A percentile compares a stretch with the other conserved stretches of the same genome.
These are phyloP conservation scores for Vannuccia rotundouncinata DNA, from an alignment of 2,888 invertebrate species.

Conservation along the genomic window DNA sequence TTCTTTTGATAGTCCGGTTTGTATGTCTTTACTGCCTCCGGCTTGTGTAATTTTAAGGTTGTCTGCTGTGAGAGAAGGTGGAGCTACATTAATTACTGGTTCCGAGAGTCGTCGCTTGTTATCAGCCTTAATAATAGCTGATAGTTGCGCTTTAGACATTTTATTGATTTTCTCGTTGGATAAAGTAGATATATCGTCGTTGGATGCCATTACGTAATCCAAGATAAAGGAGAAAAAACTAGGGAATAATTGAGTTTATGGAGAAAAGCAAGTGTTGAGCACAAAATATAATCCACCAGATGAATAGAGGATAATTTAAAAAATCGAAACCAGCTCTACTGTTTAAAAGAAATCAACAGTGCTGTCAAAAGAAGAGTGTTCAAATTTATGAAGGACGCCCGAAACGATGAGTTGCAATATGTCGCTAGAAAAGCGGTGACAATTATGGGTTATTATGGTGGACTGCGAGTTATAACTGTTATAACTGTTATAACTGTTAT, in stretches of 20 bases:
- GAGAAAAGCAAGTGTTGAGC: background rate
- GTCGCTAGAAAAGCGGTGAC: no score
- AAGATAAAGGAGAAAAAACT: background rate
- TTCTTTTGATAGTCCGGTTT: background rate
- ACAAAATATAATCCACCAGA: background rate
- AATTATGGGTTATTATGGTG: no score
- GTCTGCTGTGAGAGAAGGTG: background rate
- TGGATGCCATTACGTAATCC: background rate
- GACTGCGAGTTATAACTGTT: no score
- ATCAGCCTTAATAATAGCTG: background rate
- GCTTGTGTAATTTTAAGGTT: background rate
- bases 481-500: no score
- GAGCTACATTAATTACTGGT: background rate
- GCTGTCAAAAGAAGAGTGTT: no score
- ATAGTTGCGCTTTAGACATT: background rate
- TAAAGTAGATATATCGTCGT: background rate
- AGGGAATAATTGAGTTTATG: background rate
- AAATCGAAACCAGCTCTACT: no score
- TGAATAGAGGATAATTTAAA: no score
- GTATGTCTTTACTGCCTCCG: background rate
- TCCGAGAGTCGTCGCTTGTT: background rate
- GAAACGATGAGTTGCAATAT: no score
- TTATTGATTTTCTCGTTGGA: background rate
- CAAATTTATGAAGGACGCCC: no score
- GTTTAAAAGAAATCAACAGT: no score